phyloP scores from a whole-genome alignment of 2,797 vertebrate genomes.

The Microhierax caerulescens region DNA sequence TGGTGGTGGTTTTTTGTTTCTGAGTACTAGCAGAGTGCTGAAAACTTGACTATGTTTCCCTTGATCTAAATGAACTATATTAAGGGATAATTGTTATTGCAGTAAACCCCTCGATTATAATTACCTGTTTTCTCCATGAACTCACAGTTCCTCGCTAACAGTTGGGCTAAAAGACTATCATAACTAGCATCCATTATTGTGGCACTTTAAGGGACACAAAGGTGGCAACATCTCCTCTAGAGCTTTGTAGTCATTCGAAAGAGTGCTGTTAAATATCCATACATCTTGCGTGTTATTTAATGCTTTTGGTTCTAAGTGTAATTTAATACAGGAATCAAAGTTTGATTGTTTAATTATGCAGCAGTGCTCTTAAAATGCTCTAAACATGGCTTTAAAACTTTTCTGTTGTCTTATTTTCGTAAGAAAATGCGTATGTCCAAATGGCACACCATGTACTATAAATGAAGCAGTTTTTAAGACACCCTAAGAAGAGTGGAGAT shows the following conservation, averaged over 20 bases:
- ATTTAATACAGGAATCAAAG: background rate
- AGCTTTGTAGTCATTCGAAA: background rate
- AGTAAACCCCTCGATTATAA: background rate
- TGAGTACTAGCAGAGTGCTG: background rate
- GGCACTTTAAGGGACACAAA: background rate
- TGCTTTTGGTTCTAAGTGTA: background rate
- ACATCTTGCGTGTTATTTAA: background rate
- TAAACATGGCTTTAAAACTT: background rate
- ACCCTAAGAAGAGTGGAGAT: background rate
- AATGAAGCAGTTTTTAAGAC: background rate
- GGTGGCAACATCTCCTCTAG: background rate
- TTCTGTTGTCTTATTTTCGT: background rate
- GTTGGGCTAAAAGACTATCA: background rate
- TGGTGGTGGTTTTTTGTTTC: background rate
- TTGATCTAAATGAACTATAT: background rate
- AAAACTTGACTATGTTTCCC: background rate
- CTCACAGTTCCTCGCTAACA: background rate
- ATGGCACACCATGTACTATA: background rate
- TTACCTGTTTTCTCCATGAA: background rate
- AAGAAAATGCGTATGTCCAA: background rate
- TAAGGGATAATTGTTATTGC: background rate
- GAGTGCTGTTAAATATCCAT: background rate
- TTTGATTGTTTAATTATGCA: background rate
- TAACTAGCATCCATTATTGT: background rate
- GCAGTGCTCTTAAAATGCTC: background rate